Conservation (phyloP, 2,797 vertebrate species). For the Sebastes taczanowskii region DNA sequence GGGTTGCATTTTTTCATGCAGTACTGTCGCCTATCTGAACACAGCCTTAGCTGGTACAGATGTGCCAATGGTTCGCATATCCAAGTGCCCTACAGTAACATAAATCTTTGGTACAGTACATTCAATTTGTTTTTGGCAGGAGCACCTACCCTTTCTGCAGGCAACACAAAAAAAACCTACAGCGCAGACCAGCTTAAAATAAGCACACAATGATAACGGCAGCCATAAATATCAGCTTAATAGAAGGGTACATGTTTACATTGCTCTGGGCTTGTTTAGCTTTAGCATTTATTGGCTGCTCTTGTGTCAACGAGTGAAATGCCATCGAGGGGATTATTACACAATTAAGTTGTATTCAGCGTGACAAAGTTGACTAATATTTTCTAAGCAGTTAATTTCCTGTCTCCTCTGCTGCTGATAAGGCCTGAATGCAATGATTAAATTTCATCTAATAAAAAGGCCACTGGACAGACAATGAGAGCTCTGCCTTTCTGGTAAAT, state of each 20-base stretch:
- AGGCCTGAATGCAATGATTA: slow-evolving; percentile 51
- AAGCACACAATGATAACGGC: slow-evolving; percentile 22
- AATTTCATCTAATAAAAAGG: slow-evolving; percentile 54
- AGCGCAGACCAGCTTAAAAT: slow-evolving; percentile 23
- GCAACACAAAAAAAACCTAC: slow-evolving; percentile 19
- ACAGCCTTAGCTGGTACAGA: background rate
- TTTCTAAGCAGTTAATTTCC: slow-evolving; percentile 64
- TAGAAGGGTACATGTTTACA: slow-evolving; percentile 27
- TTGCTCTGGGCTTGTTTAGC: slow-evolving; percentile 24
- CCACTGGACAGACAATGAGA: slow-evolving; percentile 40
- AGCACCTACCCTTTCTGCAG: slow-evolving; percentile 13
- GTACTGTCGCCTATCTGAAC: background rate
- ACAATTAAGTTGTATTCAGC: slow-evolving; percentile 45
- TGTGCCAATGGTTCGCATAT: slow-evolving; percentile 25
- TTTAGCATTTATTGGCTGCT: slow-evolving; percentile 30
- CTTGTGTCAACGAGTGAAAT: slow-evolving; percentile 55
- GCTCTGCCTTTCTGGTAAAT: slow-evolving; percentile 37
- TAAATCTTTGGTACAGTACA: slow-evolving; percentile 33
- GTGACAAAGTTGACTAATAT: slow-evolving; percentile 60
- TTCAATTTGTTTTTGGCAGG: slow-evolving; percentile 36
- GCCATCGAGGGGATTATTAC: slow-evolving; percentile 40
- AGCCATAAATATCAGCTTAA: slow-evolving; percentile 24
- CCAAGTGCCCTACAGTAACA: slow-evolving; percentile 18
- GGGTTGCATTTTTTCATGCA: background rate
- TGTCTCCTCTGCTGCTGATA: slow-evolving; percentile 43